These are phyloP conservation scores for Manduca sexta DNA, from an alignment of 1,140 invertebrate genomes.

Conservation along the genomic window DNA sequence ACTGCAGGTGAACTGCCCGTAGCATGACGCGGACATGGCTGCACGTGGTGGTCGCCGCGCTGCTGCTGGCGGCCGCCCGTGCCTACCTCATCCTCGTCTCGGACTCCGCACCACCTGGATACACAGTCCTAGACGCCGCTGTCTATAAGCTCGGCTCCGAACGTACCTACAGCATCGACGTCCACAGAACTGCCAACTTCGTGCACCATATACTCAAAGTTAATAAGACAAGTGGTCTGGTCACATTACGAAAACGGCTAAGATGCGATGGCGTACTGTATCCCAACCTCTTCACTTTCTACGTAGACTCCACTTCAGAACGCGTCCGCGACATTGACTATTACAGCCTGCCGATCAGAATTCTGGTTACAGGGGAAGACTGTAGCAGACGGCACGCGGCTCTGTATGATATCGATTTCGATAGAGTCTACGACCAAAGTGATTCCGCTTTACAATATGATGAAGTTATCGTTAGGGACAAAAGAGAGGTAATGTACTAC, in stretches of 20 bases:
- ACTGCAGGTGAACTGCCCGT: constrained; percentile 50
- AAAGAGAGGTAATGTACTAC: constrained; percentile 51
- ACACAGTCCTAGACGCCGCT: constrained; percentile 85
- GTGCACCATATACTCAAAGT: constrained; percentile 85
- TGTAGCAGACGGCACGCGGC: constrained; percentile 72
- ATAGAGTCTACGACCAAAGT: constrained; percentile 69
- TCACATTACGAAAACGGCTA: constrained; percentile 82
- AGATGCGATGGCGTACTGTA: constrained; percentile 87
- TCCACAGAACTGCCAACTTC: constrained; percentile 85
- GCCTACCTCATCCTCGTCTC: constrained; percentile 82
- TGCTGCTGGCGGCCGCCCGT: constrained; percentile 37
- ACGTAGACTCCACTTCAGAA: constrained; percentile 88
- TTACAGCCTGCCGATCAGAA: constrained; percentile 85
- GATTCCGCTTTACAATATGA: constrained; percentile 60
- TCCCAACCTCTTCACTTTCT: constrained; percentile 88
- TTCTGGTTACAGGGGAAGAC: constrained; percentile 83
- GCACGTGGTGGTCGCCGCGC: constrained; percentile 34
- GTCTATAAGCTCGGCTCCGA: constrained; percentile 84
- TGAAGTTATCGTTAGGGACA: constrained; percentile 58
- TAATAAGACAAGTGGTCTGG: constrained; percentile 81
- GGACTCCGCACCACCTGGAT: constrained; percentile 78
- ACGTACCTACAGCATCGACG: constrained; percentile 83
- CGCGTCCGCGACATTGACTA: constrained; percentile 86
- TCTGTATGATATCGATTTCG: constrained; percentile 67
- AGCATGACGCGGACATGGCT: constrained; percentile 42